Evolutionary conservation across 2,113 vertebrate species (phyloP), one percentile per base, ranked within the genome.

Genomic region (Tricholaema leucomelas): DNA sequence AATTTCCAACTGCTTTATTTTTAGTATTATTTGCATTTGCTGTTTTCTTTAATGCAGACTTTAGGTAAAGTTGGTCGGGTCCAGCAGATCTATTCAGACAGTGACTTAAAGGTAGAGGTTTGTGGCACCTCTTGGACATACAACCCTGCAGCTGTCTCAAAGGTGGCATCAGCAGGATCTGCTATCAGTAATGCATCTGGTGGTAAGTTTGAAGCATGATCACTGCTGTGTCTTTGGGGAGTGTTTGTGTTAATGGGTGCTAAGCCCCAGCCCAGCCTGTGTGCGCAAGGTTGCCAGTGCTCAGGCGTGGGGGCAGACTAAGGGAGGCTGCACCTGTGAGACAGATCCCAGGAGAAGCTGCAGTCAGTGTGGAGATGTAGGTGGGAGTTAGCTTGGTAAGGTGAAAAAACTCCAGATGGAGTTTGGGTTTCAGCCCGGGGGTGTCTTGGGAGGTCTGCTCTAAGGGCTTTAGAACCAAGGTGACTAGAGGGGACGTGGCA

Each of bases 111-210:
- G 92, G 99, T 99, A 50, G 99, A 99, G 96, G 99, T 99, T 92
- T 99, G 99, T 93, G 99, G 99, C 69, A 99, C 99, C 13, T 99
- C 99, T 70, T 99, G 99, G 99, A 99, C 99, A 0, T 99, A 99
- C 66, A 99, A 99, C 96, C 99, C 99, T 40, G 99, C 99, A 67
- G 99, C 99, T 87, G 99, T 99, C 95, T 99, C 99, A 2, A 99
- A 99, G 95, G 99, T 99, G 63, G 99, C 99, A 42, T 99, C 99
- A 64, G 98, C 99, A 48, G 99, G 99, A 90, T 99, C 99, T 10
- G 98, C 99, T 82, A 99, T 99, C 96, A 99, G 98, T 97, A 99
- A 99, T 85, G 99, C 99, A 64, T 99, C 99, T 93, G 99, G 99
- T 96, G 99, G 99, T 99, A 97, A 90, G 98, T 96, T 93, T 65